phyloP scores from a whole-genome alignment of 2,888 invertebrate genomes.

The Microchrysa polita region DNA sequence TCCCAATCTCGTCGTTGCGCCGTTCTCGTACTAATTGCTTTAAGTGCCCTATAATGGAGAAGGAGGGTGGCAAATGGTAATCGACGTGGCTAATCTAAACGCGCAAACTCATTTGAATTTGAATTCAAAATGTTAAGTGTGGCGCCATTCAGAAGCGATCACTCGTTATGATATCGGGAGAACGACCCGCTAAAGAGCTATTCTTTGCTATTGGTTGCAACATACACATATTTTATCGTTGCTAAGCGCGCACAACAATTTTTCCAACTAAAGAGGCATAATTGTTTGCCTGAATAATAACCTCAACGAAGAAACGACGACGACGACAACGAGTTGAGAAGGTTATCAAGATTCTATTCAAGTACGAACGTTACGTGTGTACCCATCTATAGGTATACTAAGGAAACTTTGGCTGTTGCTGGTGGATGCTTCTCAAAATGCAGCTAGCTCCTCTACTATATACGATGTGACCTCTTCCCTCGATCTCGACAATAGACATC shows the following conservation, averaged over 20 bases:
- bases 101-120: constrained; percentile 32
- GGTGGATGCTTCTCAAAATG: neutral
- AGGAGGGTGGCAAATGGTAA: constrained; percentile 35
- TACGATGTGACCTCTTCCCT: neutral
- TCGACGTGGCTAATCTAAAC: constrained; percentile 25
- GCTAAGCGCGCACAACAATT: neutral
- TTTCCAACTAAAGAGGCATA: constrained; percentile 1
- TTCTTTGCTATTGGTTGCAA: neutral
- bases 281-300: constrained; percentile 15
- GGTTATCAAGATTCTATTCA: constrained; percentile 32
- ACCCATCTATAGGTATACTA: no score
- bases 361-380: neutral
- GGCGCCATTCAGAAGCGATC: constrained; percentile 40
- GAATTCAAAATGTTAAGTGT: constrained; percentile 6
- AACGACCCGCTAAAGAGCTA: no score
- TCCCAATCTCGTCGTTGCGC: neutral
- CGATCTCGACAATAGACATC: neutral
- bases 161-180: constrained; percentile 19
- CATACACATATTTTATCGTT: neutral
- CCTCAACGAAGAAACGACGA: neutral
- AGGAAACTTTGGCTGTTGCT: no score
- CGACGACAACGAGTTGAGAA: constrained; percentile 16
- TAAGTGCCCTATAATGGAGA: constrained; percentile 5
- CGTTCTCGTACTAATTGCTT: constrained; percentile 2
- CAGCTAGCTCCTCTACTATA: constrained; percentile 18